Evolutionary conservation across 2,797 vertebrate species (phyloP), one percentile per base, ranked within the genome.

Genomic region (Pseudotriccus pelzelni): DNA sequence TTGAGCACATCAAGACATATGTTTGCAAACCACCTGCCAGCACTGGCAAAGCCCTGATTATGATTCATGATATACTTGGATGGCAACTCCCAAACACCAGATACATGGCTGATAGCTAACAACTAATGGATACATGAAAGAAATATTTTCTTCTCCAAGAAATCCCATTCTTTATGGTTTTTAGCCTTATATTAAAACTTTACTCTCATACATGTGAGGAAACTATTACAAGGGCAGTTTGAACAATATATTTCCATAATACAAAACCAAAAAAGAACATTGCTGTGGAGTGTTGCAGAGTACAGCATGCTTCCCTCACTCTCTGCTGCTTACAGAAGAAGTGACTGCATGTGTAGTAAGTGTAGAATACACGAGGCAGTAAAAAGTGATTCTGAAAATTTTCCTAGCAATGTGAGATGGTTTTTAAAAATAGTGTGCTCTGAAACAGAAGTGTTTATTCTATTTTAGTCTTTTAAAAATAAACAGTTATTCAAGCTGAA

Each of bases 71-170:
- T 83, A 32, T 7, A 5, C 49, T 62, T 62, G 60, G 60, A 44
- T 4, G 37, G 76, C 73, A 87, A 67, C 66, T 50, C 84, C 60
- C 72, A 44, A 50, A 83, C 60, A 83, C 30, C 41, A 83, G 84
- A 83, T 87, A 87, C 73, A 67, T 19, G 8, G n/a, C n/a, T 78
- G 60, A 83, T 78, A 87, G 67, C 53, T 50, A 62, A 67, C 53
- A 50, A 12, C 24, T 87, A 62, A 32, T 67, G 37, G 37, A 34
- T 62, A 32, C 96, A 96, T 92, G 98, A 98, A 96, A 44, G 97
- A 87, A 91, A 41, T 64, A 17, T 60, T 64, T 82, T 52, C 12
- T 83, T 84, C n/a, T 58, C 27, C 27, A 75, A 46, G 62, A 81
- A 87, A 81, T 53, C 9, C 10, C 6, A 43, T 16, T 76, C 49